Base-by-base conservation (phyloP, 2,888 invertebrate genomes). In the Oxycera nigricornis region DNA sequence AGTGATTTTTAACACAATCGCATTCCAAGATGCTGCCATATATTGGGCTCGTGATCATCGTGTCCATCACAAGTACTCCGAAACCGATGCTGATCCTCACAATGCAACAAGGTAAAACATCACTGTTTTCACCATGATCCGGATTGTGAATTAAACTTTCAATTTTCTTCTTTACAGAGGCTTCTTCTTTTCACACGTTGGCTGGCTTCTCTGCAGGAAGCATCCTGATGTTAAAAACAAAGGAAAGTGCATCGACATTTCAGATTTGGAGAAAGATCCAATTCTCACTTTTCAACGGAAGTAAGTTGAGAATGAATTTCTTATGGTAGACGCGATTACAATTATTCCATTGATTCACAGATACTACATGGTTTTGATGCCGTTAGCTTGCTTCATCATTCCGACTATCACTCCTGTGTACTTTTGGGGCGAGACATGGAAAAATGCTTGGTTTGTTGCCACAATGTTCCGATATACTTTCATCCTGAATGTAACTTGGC, bases 131-230 rank as follows among this genome's bases (percentile, higher is more conserved):
- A 3, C 4, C 46, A 46, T 46, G 11, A 39, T 9, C n/a, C n/a
- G 6, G 17, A 14, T 26, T 11, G 7, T 26, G 20, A 24, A 26
- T 2, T 26, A 11, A 50, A 35, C 24, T 9, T 9, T 62, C 4
- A 62, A 62, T 46, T 72, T 75, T 76, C 17, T 39, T 30, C 4
- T 52, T 62, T 68, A 24, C 73, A 88, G 96, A 28, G 98, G 98
- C 9, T 96, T 98, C 87, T 97, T 97, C 89, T 98, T 97, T 87
- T 91, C 97, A 0, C 98, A 98, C 85, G 89, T 97, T 80, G 98
- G 98, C 75, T 98, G 98, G 98, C 88, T 98, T 76, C 86, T 97
- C 73, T 92, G 92, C 80, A 90, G 91, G 79, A 97, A 98, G 84
- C 97, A 97, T 83, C 95, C 95, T 0, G 93, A 95, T 77, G 94